Percentiles rank a stretch among this genome's conserved stretches.
These are phyloP conservation scores for Pipistrellus pygmaeus DNA, from an alignment of 2,797 vertebrate genomes.

Conservation along the genomic window DNA sequence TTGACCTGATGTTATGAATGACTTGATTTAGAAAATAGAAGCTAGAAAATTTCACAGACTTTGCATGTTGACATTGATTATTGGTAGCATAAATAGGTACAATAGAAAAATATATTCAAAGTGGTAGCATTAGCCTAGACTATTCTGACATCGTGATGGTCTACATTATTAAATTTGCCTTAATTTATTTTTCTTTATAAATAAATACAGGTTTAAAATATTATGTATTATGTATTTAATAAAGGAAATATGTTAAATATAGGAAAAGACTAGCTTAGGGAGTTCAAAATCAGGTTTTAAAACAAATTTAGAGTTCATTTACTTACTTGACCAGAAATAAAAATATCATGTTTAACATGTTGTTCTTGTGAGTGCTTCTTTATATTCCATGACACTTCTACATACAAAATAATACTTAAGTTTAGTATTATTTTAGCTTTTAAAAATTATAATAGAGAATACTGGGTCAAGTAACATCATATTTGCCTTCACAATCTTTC, in stretches of 20 bases:
- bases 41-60: slow-evolving; percentile 41
- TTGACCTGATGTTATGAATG: slow-evolving; percentile 48
- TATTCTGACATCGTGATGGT: slow-evolving; percentile 23
- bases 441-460: slow-evolving; percentile 29
- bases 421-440: slow-evolving; percentile 22
- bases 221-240: background rate
- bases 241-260: slow-evolving; percentile 37
- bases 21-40: slow-evolving; percentile 47
- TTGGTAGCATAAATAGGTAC: slow-evolving; percentile 12
- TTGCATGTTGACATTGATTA: background rate
- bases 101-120: slow-evolving; percentile 52
- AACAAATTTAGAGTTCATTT: slow-evolving; percentile 52
- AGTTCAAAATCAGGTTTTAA: slow-evolving; percentile 33
- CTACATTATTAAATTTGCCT: slow-evolving; percentile 39
- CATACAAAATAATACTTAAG: slow-evolving; percentile 25
- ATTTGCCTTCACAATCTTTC: slow-evolving; percentile 32
- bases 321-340: slow-evolving; percentile 53
- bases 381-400: slow-evolving; percentile 42
- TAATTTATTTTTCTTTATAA: slow-evolving; percentile 52
- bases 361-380: slow-evolving; percentile 46
- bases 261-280: background rate
- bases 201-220: slow-evolving; percentile 3
- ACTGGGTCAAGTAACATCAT: background rate
- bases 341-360: slow-evolving; percentile 45
- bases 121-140: background rate